Evolutionary conservation across 2,797 vertebrate species (phyloP).

Genomic region (Myiotriccus ornatus): DNA sequence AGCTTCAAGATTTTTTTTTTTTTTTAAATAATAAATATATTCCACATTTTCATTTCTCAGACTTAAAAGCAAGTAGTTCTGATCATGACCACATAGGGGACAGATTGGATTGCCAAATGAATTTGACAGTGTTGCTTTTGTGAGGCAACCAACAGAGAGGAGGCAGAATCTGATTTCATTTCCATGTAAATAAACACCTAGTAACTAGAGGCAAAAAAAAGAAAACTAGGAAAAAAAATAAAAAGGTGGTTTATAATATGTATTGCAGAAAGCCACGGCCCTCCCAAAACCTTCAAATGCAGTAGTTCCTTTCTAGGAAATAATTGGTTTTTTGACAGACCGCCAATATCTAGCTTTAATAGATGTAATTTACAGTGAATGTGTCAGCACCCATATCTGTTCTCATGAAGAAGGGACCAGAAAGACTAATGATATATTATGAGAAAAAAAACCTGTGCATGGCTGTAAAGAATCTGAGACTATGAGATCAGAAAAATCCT

Average conservation of each 20-base stretch:
- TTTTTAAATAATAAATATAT: too few relatives aligned
- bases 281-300: neutral
- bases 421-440: neutral
- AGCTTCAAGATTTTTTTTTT: neutral
- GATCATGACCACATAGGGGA: neutral
- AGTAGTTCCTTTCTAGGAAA: neutral
- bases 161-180: neutral
- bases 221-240: neutral
- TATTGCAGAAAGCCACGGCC: neutral
- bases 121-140: neutral
- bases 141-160: neutral
- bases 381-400: neutral
- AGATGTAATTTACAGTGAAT: neutral
- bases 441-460: neutral
- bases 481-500: neutral
- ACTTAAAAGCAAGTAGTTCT: neutral
- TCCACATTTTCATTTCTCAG: neutral
- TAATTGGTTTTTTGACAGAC: neutral
- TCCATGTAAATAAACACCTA: neutral
- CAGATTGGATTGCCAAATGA: neutral
- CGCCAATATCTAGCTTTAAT: neutral
- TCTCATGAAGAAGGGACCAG: neutral
- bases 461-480: neutral
- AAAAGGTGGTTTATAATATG: fast-evolving
- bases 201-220: neutral